Base-by-base conservation (phyloP, 2,888 invertebrate species). In the Acleris sparsana region DNA sequence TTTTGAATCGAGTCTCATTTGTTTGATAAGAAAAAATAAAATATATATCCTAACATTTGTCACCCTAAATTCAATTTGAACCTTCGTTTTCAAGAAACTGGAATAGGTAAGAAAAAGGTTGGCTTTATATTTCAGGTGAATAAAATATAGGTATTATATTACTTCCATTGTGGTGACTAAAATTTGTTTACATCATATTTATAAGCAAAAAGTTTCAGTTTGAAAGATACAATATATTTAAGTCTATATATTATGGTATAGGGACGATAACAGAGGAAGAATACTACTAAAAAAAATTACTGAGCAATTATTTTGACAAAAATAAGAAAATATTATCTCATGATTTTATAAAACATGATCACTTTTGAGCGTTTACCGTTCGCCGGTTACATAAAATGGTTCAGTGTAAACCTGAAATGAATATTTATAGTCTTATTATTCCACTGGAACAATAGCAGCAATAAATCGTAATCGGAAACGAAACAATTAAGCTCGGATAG, bases 401-500 rank as follows among this genome's bases (percentile, higher is more conserved):
- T n/a, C 46, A 46, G 16, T 46, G 44, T 46, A 57, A 57, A 17
- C 22, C 25, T 17, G 17, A 20, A 59, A 49, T 49, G 17, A 39
- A 53, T 33, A 59, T 49, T 49, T 49, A 57, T 49, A 5, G 39
- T 46, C 29, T 57, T 56, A 62, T 53, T 57, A 62, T 22, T 20
- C 53, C 20, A 39, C 29, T 46, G 53, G 48, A 20, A 61, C 39
- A 68, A 63, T 55, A 56, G 48, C 29, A 43, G 62, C 59, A 52
- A 79, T 87, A 85, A 86, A 87, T 86, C 74, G 75, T 75, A 75
- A 74, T 77, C 74, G 72, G 72, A 77, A 79, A 83, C 80, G 79
- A 83, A 83, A 86, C 83, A 85, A 86, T 85, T 85, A 85, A 80
- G 80, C 72, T 67, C 69, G 64, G 76, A 76, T 83, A 77, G 82